A percentile compares a stretch with the other conserved stretches of the same genome.
Evolutionary conservation across 1,140 invertebrate species (phyloP).

Genomic region (Danaus melanippus): DNA sequence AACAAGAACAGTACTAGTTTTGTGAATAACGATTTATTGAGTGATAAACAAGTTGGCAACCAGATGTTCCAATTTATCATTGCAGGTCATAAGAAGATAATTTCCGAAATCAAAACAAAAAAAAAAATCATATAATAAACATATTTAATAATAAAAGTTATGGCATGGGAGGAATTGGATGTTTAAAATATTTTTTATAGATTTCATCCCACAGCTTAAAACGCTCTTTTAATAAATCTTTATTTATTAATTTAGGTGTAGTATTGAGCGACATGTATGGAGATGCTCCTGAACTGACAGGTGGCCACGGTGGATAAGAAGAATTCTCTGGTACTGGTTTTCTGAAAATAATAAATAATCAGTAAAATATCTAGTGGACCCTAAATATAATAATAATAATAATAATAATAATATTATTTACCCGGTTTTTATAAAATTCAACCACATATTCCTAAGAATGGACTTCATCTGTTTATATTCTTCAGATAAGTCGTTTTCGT

Average conservation of each 20-base stretch:
- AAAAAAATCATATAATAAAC: no score
- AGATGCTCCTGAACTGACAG: not conserved
- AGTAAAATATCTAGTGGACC: not conserved
- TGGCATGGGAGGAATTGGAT: not conserved
- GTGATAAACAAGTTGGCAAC: no score
- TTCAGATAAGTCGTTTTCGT: conserved; percentile 11
- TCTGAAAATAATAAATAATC: conserved; percentile 8
- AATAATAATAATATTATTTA: conserved; percentile 4
- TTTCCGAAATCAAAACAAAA: no score
- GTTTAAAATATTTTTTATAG: conserved; percentile 13
- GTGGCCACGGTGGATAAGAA: conserved; percentile 12
- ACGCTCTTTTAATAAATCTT: conserved; percentile 1
- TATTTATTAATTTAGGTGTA: not conserved
- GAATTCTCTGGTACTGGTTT: conserved; percentile 12
- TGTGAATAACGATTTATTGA: no score
- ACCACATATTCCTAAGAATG: conserved; percentile 14
- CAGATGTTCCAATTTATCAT: no score
- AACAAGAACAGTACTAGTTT: no score
- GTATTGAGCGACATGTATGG: conserved; percentile 11
- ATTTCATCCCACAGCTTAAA: conserved; percentile 11
- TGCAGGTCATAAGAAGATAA: no score
- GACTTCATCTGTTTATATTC: conserved; percentile 11
- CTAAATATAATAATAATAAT: not conserved
- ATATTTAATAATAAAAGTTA: no score
- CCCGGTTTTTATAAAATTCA: conserved; percentile 17